Base-by-base conservation (phyloP, 2,888 invertebrate species). In the Achlya flavicornis region DNA sequence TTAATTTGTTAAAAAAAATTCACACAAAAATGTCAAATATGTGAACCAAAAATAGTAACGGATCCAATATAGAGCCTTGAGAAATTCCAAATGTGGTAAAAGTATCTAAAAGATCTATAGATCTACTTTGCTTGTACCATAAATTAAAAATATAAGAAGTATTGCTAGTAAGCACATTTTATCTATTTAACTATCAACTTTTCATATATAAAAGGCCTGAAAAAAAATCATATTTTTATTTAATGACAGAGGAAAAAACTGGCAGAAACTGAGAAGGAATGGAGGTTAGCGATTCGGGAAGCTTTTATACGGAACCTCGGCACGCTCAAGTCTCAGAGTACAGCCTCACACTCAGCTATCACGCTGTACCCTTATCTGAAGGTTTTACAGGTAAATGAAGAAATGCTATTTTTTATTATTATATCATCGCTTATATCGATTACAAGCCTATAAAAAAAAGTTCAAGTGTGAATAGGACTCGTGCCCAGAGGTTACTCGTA, bases 341-440 rank as follows among this genome's bases (percentile, higher is more conserved):
- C 90, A 58, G 94, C 94, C 3, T 92, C 94, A 0, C 94, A 94
- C 65, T 89, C 90, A 19, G 94, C 94, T 61, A 94, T 96, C 76
- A 95, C 94, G 19, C 88, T 96, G n/a, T 95, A 95, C 78, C 97
- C 97, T 0, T 98, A 96, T 83, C 90, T 98, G 8, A 95, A 94
- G 73, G 94, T 96, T 1, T 85, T 98, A 64, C 91, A 95, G 71
- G 93, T 94, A 61, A 78, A n/a, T n/a, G n/a, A n/a, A n/a, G n/a
- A n/a, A n/a, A n/a, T n/a, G n/a, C n/a, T n/a, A n/a, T n/a, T n/a
- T n/a, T n/a, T n/a, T n/a, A n/a, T n/a, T n/a, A n/a, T n/a, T n/a
- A n/a, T n/a, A 26, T 26, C 26, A 26, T 26, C 26, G 26, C 26
- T 26, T 26, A 26, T 2, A 26, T 26, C 26, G 26, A 1, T 26